Evolutionary conservation across 2,797 vertebrate genomes (phyloP), one percentile per base, ranked within the genome.

Genomic region (Fratercula arctica): DNA sequence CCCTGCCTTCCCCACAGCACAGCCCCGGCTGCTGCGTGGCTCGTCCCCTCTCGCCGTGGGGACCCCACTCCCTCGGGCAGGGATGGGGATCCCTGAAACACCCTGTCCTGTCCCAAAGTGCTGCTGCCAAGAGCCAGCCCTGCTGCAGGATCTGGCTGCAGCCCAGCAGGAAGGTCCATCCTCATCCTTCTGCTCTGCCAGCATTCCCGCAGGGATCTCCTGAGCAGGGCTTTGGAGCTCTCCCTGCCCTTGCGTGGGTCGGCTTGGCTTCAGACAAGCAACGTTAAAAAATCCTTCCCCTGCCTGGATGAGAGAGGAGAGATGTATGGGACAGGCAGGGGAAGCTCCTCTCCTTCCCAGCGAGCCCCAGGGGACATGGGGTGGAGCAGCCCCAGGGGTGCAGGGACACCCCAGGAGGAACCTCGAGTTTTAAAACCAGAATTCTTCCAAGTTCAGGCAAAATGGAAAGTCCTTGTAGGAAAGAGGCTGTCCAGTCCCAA

Each of bases 281-380:
- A 7, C 0, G 1, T 35, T 43, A 28, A 64, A 61, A 67, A 17
- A 7, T 4, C 48, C 23, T 64, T 39, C 10, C 20, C 20, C 50
- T 35, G 25, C 9, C 41, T 20, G 57, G 50, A 19, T 6, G 48
- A 46, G n/a, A n/a, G 39, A 25, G 35, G 10, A 79, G 57, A 46
- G 41, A 35, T 1, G 5, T 12, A 4, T 0, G 10, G 74, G 46
- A 2, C 64, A 18, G 46, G 39, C 1, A 0, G 8, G 63, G 39
- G 41, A 41, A 56, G 57, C 35, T 57, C 35, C 20, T 33, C 17
- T 57, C 17, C 31, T 37, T 57, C 41, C 51, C 26, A 25, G 35
- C 3, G 3, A 63, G 16, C 31, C 50, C 68, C 26, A 33, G 4
- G 76, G 37, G 69, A 53, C 19, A 4, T 0, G 3, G 46, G 16